These are phyloP conservation scores for Botia almorhae DNA, from an alignment of 2,797 vertebrate species.

Conservation along the genomic window DNA sequence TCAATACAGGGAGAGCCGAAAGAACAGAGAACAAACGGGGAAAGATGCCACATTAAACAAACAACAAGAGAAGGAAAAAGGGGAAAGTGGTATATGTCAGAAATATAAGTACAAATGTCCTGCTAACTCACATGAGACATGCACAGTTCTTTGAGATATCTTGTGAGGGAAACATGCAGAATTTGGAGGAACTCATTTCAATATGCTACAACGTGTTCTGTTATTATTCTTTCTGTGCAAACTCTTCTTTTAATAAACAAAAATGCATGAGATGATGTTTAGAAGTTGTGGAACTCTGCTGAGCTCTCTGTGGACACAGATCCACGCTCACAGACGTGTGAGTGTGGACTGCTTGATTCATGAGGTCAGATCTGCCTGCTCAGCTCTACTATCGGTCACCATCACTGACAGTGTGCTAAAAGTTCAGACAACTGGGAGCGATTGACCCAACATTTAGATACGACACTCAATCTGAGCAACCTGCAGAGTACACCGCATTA, in stretches of 20 bases:
- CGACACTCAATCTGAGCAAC: slow-evolving; percentile 14
- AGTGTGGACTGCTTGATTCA: slow-evolving; percentile 46
- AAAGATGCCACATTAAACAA: background rate
- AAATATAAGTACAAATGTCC: background rate
- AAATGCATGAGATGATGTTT: background rate
- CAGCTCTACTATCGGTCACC: slow-evolving; percentile 60
- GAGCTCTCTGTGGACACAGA: background rate
- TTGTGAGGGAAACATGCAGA: background rate
- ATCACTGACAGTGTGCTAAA: background rate
- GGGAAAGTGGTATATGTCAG: background rate
- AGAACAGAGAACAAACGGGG: background rate
- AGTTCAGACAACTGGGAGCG: slow-evolving; percentile 21
- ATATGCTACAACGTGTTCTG: background rate
- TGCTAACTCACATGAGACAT: background rate
- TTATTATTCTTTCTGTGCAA: background rate
- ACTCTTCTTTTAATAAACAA: background rate
- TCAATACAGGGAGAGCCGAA: slow-evolving; percentile 6
- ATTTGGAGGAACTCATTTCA: background rate
- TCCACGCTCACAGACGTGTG: slow-evolving; percentile 1
- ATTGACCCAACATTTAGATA: background rate
- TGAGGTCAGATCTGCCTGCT: slow-evolving; percentile 62
- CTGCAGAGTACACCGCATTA: slow-evolving; percentile 20
- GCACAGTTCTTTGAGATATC: background rate
- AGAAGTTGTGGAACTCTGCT: background rate
- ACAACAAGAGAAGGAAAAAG: background rate